Base-by-base conservation (phyloP, 2,797 vertebrate genomes). In the Sebastes goodei region DNA sequence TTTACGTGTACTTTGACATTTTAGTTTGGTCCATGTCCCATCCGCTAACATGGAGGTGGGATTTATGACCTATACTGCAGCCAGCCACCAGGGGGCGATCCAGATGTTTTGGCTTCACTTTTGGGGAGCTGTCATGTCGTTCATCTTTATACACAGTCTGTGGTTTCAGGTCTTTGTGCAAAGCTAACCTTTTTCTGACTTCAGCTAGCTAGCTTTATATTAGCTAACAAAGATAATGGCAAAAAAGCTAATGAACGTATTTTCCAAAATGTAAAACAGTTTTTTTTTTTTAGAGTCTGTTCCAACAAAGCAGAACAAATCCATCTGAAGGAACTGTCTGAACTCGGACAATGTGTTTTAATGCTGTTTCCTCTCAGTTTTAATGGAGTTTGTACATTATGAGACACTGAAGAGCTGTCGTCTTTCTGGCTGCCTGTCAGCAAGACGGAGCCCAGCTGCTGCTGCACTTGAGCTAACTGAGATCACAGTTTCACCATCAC, bases 391-490 rank as follows among this genome's bases (percentile, higher is more conserved):
- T 78, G 75, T 74, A 38, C 61, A 42, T 60, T 2, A 49, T 27
- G 69, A 82, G 32, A 71, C 59, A 29, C 30, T 73, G 7, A 56
- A 25, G 76, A 68, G 71, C 62, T 74, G 14, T 3, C 29, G 71
- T 46, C 59, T 52, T 53, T 77, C 72, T 3, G 57, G 63, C 65
- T 66, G 65, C 62, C 7, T 10, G 25, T 81, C 75, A 35, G 14
- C 30, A 15, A 17, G 80, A 82, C 32, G 0, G 49, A 86, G 33
- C 1, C 72, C 84, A 90, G 86, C 79, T 73, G 82, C 8, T 59
- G 68, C 56, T 49, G 52, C 42, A n/a, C 17, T 85, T 23, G n/a
- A 76, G 32, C 33, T 78, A 66, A 35, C 46, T 49, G 17, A 10
- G 12, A 42, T 71, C 35, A 55, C 3, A 55, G 38, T 33, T 71